A percentile compares a stretch with the other conserved stretches of the same genome.
These are phyloP conservation scores for Phylloscopus collybita DNA, from an alignment of 2,797 vertebrate species.

Conservation along the genomic window DNA sequence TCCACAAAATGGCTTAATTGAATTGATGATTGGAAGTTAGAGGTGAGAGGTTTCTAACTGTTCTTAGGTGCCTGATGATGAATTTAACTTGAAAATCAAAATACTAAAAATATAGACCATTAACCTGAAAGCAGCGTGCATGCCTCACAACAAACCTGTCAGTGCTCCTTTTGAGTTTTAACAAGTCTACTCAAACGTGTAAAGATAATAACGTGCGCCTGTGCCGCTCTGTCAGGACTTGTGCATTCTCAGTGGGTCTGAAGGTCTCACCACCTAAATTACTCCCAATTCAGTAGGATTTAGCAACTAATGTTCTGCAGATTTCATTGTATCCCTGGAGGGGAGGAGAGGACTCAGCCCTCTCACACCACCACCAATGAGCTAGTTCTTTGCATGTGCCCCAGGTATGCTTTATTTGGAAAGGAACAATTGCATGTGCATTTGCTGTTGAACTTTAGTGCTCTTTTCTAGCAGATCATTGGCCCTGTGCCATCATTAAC, in stretches of 20 bases:
- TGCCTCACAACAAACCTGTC: not conserved
- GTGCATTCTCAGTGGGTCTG: not conserved
- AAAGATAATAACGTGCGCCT: not conserved
- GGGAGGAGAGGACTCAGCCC: not conserved
- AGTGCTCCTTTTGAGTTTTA: not conserved
- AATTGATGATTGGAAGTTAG: not conserved
- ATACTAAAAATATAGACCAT: conserved; percentile 16
- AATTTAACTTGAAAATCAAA: conserved; percentile 33
- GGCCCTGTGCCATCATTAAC: not conserved
- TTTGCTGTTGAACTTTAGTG: not conserved
- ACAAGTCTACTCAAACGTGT: not conserved
- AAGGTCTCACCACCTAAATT: not conserved
- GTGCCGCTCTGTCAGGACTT: not conserved
- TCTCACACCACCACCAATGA: not conserved
- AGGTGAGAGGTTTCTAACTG: not conserved
- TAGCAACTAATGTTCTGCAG: not conserved
- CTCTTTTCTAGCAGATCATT: not conserved
- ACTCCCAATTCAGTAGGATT: not conserved
- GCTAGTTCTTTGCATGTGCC: not conserved
- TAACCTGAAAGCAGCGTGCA: not conserved
- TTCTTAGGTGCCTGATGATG: not conserved
- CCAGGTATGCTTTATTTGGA: not conserved
- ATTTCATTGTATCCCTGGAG: not conserved
- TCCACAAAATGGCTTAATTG: conserved; percentile 24
- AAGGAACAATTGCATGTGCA: not conserved